Evolutionary conservation across 2,113 vertebrate genomes (phyloP).

Genomic region (Lagenorhynchus albirostris): DNA sequence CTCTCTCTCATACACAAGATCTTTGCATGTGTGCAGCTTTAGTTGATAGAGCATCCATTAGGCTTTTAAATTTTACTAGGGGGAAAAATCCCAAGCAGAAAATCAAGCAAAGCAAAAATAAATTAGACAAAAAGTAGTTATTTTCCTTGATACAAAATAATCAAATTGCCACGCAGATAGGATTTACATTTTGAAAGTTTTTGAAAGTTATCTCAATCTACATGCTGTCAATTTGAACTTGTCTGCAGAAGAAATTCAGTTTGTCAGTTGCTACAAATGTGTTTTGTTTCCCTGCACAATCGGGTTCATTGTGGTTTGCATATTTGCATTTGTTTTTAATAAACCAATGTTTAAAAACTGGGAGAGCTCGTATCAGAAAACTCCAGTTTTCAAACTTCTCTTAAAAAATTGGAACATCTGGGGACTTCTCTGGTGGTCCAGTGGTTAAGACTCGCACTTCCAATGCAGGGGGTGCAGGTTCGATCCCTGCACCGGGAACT

Average conservation of each 20-base stretch:
- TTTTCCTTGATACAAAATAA: conserved; percentile 24
- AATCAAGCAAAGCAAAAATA: neutral
- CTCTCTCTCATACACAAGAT: neutral
- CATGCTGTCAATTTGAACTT: neutral
- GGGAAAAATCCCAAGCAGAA: neutral
- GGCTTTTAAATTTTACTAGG: neutral
- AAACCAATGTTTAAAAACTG: neutral
- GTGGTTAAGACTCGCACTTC: too few relatives aligned
- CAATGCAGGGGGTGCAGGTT: too few relatives aligned
- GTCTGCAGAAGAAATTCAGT: neutral
- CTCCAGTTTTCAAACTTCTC: neutral
- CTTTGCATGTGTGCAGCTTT: neutral
- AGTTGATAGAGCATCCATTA: neutral
- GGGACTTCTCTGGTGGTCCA: too few relatives aligned
- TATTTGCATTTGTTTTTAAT: neutral
- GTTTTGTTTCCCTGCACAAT: neutral
- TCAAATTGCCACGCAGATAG: neutral
- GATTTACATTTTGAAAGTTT: conserved; percentile 27
- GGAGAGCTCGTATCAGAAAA: neutral
- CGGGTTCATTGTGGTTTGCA: neutral
- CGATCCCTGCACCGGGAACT: too few relatives aligned
- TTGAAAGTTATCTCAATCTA: neutral
- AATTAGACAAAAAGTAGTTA: neutral
- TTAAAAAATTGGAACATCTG: neutral
- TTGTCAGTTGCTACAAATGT: neutral